phyloP scores from a whole-genome alignment of 1,140 invertebrate species.

The Neomicropteryx cornuta region DNA sequence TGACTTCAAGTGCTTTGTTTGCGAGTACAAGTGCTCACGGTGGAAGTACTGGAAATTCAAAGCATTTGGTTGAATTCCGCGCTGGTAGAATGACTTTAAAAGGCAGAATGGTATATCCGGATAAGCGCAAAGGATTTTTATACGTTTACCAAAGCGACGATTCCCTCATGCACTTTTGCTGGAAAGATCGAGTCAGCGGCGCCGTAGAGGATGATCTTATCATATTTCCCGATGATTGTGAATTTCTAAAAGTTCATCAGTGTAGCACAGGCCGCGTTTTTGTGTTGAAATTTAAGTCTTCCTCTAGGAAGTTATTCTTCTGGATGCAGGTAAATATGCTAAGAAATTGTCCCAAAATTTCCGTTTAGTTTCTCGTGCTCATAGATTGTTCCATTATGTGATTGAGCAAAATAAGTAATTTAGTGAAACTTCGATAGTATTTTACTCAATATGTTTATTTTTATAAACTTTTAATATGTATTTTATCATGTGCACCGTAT shows the following conservation, averaged over 20 bases:
- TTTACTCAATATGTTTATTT: too few species aligned
- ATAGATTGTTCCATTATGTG: background rate
- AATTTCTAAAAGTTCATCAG: conserved; percentile 89
- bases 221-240: conserved; percentile 97
- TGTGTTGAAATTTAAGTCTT: conserved; percentile 92
- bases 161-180: conserved; percentile 94
- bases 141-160: conserved; percentile 95
- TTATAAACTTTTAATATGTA: background rate
- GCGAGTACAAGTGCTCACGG: conserved; percentile 57
- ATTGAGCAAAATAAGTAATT: background rate
- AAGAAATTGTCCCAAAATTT: background rate
- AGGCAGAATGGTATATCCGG: conserved; percentile 86
- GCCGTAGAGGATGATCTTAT: conserved; percentile 77
- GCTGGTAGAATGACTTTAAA: conserved; percentile 96
- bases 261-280: conserved; percentile 95
- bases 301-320: conserved; percentile 87
- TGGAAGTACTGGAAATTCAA: conserved; percentile 71
- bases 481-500: too few species aligned
- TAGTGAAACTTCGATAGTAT: background rate
- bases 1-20: conserved; percentile 59
- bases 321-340: conserved; percentile 87
- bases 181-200: conserved; percentile 82
- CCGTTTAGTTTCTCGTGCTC: background rate
- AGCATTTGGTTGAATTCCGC: conserved; percentile 90
- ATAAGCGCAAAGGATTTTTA: conserved; percentile 88